Evolutionary conservation across 2,888 invertebrate species (phyloP), one percentile per base, ranked within the genome.

Genomic region (Ectemnius cavifrons): DNA sequence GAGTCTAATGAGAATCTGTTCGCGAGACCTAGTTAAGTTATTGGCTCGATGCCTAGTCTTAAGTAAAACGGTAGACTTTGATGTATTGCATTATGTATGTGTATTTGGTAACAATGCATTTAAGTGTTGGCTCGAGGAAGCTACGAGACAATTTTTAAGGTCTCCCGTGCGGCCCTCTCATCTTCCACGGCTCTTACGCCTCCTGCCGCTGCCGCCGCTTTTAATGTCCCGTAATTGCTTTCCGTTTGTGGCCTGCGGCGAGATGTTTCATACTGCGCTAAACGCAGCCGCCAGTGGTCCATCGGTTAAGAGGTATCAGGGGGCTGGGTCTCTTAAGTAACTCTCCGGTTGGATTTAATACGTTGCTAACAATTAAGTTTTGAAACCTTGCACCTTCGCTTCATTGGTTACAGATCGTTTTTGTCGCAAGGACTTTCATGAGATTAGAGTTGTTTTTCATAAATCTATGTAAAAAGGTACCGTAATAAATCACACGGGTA

Each of bases 141-240:
- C 27, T 60, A 56, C 61, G 49, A 23, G 66, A 63, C 58, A 73
- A 77, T 79, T 80, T 80, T 82, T 75, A 65, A 78, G 56, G 58
- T 71, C 67, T 69, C 64, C 67, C 67, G 67, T 62, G 75, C 71
- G 45, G 75, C 58, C 58, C 73, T 77, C 77, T 81, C 77, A 77
- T 84, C 79, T 76, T 81, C 75, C 67, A 74, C 62, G 77, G 77
- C 72, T 65, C 62, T 63, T 66, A 64, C 70, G 65, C 75, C 68
- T 75, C 56, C 72, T 27, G 60, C 52, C 37, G 60, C 52, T 64
- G 52, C 14, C 52, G 67, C 73, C 69, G 73, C 79, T 79, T 83
- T 83, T 85, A 85, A 84, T 83, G 77, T 81, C 66, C 65, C 69
- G 63, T 85, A 83, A 85, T 85, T 84, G 84, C 85, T 84, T 85